Base-by-base conservation (phyloP, 2,113 vertebrate species). In the Hydrochoerus hydrochaeris region DNA sequence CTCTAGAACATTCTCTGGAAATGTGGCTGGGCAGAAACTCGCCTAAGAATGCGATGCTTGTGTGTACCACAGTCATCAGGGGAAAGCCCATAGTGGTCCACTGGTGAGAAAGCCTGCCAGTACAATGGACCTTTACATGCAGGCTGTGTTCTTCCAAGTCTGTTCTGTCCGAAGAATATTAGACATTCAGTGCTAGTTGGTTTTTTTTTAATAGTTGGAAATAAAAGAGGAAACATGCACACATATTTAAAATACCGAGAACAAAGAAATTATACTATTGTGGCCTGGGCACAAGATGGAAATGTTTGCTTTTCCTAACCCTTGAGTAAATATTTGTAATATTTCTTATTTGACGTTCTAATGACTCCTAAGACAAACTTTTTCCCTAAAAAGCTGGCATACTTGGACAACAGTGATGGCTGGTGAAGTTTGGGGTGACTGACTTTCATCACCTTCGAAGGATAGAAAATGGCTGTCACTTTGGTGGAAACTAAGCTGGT, bases 101-200 rank as follows among this genome's bases (percentile, higher is more conserved):
- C 16, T 58, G 22, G 14, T 10, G 32, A 10, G 17, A 1, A 17
- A 24, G 14, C 13, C 44, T 0, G 0, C 3, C 6, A 1, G 44
- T n/a, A 32, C 11, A 19, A 3, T 2, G 35, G 35, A 24, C 20
- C 3, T 9, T 7, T 49, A 67, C 80, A 38, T 16, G 62, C 2
- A 4, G 60, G n/a, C 28, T 14, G 4, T 26, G 10, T 10, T 73
- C 69, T 69, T 88, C 44, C 35, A 19, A n/a, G n/a, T 69, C 19
- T 3, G 28, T 24, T 19, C 10, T 52, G 26, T 58, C 62, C 58
- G 84, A 49, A 69, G 54, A 82, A 35, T 13, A 58, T 57, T 20
- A 16, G 22, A 19, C 32, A 14, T 38, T 20, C 46, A 85, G 5
- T 2, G 3, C 10, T 65, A 1, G 3, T 12, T 16, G 7, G 1